These are phyloP conservation scores for Tor tambroides DNA, from an alignment of 2,113 vertebrate genomes.

Conservation along the genomic window DNA sequence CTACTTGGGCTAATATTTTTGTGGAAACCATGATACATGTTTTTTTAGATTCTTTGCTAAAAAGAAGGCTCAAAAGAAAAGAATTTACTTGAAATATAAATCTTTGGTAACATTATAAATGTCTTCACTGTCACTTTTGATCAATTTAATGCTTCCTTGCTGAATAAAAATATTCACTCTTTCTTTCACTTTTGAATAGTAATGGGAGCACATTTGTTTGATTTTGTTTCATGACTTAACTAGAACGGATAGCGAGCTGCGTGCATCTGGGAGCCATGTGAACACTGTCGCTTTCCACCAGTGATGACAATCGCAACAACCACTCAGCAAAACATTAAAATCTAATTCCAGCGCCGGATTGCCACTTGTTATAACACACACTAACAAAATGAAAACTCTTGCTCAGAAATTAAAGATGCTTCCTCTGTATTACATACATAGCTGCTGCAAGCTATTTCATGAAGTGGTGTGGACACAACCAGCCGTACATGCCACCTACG, in stretches of 20 bases:
- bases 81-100: neutral
- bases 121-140: neutral
- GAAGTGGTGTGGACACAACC: constrained; percentile 1
- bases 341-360: neutral
- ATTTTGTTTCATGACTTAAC: constrained; percentile 7
- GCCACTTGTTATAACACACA: neutral
- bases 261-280: neutral
- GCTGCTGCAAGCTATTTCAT: neutral
- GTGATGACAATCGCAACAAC: neutral
- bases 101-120: neutral
- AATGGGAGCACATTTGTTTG: neutral
- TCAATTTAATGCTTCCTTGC: neutral
- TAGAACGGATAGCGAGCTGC: neutral
- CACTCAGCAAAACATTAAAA: constrained; percentile 31
- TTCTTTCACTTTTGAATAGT: neutral
- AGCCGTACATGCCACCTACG: neutral
- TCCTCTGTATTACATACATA: neutral
- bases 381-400: constrained; percentile 3
- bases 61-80: neutral
- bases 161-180: neutral
- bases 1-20: neutral
- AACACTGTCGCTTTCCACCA: neutral
- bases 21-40: neutral
- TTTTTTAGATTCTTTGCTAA: neutral
- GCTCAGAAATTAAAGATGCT: neutral